These are phyloP conservation scores for Alces alces DNA, from an alignment of 2,113 vertebrate genomes.

Conservation along the genomic window DNA sequence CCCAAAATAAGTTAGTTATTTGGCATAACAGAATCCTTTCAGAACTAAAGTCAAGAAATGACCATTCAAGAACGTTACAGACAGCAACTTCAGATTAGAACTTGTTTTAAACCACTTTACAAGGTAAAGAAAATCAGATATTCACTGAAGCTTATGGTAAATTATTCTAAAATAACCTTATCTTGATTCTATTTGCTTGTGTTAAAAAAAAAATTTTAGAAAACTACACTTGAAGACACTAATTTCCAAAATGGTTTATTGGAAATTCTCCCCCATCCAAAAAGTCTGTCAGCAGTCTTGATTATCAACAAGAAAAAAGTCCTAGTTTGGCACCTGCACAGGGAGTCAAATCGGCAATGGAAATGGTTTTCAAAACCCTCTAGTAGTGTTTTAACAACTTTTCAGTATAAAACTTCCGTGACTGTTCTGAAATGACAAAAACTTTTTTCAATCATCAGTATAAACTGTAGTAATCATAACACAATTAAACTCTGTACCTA, in stretches of 20 bases:
- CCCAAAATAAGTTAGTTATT: background rate
- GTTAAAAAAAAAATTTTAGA: background rate
- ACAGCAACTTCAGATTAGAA: background rate
- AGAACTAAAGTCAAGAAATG: background rate
- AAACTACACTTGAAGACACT: background rate
- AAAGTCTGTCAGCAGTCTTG: background rate
- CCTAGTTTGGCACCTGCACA: background rate
- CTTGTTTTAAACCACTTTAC: constrained; percentile 11
- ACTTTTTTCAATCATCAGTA: background rate
- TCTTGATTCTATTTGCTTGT: background rate
- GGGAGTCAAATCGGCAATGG: background rate
- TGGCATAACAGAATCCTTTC: background rate
- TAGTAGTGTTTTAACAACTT: background rate
- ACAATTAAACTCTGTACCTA: constrained; percentile 8
- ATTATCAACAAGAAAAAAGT: background rate
- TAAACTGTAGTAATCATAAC: background rate
- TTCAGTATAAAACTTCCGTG: background rate
- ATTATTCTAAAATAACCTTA: background rate
- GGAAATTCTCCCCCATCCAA: background rate
- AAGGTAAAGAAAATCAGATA: background rate
- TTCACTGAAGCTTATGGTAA: background rate
- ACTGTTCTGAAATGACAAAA: background rate
- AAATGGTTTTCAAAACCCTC: background rate
- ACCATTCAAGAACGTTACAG: constrained; percentile 1
- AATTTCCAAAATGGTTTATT: constrained; percentile 25